Percentiles rank a stretch among this genome's conserved stretches.
Conservation (phyloP, 2,888 invertebrate species). For the Drosophila anomalipes region DNA sequence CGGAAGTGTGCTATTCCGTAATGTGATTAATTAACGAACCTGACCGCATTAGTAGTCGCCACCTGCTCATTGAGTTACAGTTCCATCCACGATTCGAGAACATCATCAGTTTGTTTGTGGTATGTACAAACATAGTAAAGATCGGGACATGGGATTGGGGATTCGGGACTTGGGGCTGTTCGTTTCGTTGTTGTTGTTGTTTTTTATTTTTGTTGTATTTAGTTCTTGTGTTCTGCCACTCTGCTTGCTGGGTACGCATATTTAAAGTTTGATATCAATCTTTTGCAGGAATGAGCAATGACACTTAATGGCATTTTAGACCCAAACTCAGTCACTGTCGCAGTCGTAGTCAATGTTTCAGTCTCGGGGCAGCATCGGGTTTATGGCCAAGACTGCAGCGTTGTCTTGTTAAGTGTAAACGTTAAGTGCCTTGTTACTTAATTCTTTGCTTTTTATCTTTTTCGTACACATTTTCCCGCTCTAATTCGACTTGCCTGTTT, state of each 20-base stretch:
- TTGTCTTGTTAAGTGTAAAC: conserved; percentile 78
- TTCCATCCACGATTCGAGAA: conserved; percentile 23
- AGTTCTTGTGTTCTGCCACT: conserved; percentile 22
- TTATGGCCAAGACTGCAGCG: conserved; percentile 57
- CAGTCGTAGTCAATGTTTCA: conserved; percentile 15
- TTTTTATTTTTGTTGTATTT: neutral
- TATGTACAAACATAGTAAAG: conserved; percentile 35
- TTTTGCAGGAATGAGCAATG: conserved; percentile 79
- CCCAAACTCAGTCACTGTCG: conserved; percentile 32
- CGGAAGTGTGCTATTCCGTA: conserved; percentile 48
- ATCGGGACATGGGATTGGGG: conserved; percentile 25
- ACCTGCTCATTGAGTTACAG: conserved; percentile 49
- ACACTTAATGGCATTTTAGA: conserved; percentile 77
- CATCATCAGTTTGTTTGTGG: conserved; percentile 48
- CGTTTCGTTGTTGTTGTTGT: conserved; percentile 1
- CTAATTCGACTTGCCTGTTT: conserved; percentile 61
- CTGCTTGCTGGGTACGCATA: conserved; percentile 63
- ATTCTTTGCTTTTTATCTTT: conserved; percentile 68
- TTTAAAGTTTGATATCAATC: conserved; percentile 76
- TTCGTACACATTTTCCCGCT: conserved; percentile 75
- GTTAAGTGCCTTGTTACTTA: conserved; percentile 80
- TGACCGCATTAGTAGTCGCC: conserved; percentile 53
- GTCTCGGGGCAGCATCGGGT: conserved; percentile 13
- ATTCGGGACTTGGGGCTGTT: conserved; percentile 13
- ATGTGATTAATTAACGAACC: conserved; percentile 54